Evolutionary conservation across 2,888 invertebrate genomes (phyloP).

Genomic region (Melanophora roralis): DNA sequence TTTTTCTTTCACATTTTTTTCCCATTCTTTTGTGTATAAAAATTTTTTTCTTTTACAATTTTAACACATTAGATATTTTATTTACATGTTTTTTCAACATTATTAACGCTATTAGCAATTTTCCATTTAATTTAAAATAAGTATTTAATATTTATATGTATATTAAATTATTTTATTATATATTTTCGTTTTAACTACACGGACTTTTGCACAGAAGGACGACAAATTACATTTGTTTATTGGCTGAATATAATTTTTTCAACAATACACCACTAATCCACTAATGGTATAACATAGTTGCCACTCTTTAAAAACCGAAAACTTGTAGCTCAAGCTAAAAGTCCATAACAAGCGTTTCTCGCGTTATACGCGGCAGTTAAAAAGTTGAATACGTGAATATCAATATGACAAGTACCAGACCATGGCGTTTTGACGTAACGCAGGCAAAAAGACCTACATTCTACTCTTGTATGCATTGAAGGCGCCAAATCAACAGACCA

Average conservation of each 20-base stretch:
- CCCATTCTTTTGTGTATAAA: conserved; percentile 55
- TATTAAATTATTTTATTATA: conserved; percentile 36
- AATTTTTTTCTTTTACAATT: conserved; percentile 45
- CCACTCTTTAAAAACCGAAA: no score
- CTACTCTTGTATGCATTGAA: no score
- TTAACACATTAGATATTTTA: background rate
- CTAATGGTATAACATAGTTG: no score
- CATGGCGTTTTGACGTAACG: no score
- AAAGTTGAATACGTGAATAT: no score
- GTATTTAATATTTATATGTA: conserved; percentile 19
- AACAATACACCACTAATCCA: background rate
- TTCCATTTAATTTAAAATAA: background rate
- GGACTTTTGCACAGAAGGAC: conserved; percentile 54
- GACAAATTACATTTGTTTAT: conserved; percentile 45
- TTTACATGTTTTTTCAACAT: background rate
- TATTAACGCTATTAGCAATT: background rate
- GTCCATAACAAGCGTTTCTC: no score
- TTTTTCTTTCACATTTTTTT: conserved; percentile 34
- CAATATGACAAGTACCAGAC: no score
- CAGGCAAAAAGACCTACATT: no score
- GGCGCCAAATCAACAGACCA: no score
- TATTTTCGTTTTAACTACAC: conserved; percentile 49
- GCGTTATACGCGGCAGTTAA: no score
- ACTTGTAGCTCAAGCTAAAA: no score
- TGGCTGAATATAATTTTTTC: conserved; percentile 8